Conservation (phyloP, 2,113 vertebrate genomes). For the Lathamus discolor region DNA sequence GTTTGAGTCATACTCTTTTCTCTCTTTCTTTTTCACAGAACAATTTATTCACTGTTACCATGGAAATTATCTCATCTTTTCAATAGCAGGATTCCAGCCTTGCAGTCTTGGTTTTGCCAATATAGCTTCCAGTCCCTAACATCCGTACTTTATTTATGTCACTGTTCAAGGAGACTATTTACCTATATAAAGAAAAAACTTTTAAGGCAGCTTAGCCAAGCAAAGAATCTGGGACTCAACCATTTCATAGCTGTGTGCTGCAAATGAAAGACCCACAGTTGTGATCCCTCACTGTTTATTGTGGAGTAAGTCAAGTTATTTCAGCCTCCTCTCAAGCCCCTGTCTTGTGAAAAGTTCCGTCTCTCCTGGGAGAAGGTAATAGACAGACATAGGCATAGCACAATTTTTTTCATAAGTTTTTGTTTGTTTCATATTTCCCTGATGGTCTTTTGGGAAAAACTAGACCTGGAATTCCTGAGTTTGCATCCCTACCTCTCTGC, state of each 20-base stretch:
- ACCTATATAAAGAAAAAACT: not conserved
- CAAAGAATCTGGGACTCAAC: not conserved
- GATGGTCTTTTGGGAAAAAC: not conserved
- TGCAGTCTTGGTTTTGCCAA: conserved; percentile 11
- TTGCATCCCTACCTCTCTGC: not conserved
- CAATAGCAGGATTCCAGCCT: not conserved
- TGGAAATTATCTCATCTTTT: conserved; percentile 55
- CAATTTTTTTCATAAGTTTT: not conserved
- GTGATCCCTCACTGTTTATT: not conserved
- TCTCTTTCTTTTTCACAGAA: not conserved
- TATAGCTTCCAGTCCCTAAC: not conserved
- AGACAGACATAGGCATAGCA: not conserved
- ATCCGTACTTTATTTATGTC: not conserved
- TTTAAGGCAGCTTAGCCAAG: not conserved
- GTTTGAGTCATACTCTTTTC: conserved; percentile 23
- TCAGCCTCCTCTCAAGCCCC: not conserved
- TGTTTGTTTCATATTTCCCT: not conserved
- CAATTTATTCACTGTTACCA: conserved; percentile 57
- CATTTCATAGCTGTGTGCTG: not conserved
- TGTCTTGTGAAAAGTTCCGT: not conserved
- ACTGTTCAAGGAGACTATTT: not conserved
- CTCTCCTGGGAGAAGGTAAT: not conserved
- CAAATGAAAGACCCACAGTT: not conserved
- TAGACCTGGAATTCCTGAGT: not conserved
- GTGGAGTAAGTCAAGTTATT: not conserved